These are phyloP conservation scores for Paramormyrops hopkinsi DNA, from an alignment of 2,797 vertebrate species.

Conservation along the genomic window DNA sequence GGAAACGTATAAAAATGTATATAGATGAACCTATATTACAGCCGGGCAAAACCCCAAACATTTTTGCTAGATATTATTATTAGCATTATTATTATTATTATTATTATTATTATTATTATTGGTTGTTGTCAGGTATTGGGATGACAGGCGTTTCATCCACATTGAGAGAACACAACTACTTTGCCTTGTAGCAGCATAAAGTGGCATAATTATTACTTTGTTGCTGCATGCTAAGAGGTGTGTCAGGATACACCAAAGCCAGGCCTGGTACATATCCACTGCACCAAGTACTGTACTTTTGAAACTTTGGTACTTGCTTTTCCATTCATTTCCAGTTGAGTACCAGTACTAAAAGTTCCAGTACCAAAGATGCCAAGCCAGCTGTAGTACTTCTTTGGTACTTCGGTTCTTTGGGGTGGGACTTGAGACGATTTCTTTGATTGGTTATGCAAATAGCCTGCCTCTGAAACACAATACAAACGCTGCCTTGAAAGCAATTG, in stretches of 20 bases:
- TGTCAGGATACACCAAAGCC: constrained; percentile 1
- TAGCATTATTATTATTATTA: background rate
- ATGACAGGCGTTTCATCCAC: background rate
- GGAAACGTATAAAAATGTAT: background rate
- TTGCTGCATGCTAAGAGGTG: background rate
- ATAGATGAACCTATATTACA: background rate
- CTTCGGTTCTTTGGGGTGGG: background rate
- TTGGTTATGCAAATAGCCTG: background rate
- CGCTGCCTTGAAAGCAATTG: background rate
- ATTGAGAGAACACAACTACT: background rate
- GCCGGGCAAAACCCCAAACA: background rate
- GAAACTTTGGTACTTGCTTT: background rate
- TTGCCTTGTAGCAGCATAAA: background rate
- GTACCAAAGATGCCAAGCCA: background rate
- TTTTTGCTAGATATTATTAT: background rate
- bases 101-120: background rate
- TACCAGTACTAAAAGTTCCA: background rate
- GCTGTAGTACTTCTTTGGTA: background rate
- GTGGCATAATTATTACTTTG: background rate
- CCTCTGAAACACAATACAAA: background rate
- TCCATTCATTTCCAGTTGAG: background rate
- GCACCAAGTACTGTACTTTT: background rate
- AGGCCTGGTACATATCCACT: background rate
- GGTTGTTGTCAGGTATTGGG: background rate
- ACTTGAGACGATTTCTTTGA: background rate